Evolutionary conservation across 2,888 invertebrate species (phyloP).

Genomic region (Ceriagrion tenellum): DNA sequence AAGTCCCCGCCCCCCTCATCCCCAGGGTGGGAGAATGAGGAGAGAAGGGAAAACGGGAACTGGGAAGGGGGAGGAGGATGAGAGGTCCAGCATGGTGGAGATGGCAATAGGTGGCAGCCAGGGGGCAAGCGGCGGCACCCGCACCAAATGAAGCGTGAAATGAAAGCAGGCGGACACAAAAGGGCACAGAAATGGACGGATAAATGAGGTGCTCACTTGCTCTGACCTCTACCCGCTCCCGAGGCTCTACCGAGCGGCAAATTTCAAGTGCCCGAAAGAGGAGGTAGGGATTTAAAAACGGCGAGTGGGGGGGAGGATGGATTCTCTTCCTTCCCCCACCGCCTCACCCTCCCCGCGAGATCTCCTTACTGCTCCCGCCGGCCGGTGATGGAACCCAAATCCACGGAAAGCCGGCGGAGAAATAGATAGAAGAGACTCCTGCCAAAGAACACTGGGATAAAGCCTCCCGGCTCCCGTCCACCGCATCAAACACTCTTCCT

Average conservation of each 20-base stretch:
- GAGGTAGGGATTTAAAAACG: not conserved
- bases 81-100: not conserved
- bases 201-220: constrained; percentile 65
- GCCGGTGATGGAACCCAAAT: not conserved
- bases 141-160: constrained; percentile 54
- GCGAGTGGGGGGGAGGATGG: not conserved
- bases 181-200: constrained; percentile 32
- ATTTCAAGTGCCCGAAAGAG: constrained; percentile 9
- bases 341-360: not conserved
- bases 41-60: not conserved
- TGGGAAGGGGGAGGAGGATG: not conserved
- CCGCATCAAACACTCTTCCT: not conserved
- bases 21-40: no score
- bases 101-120: not conserved
- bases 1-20: no score
- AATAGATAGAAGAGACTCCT: not conserved
- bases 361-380: not conserved
- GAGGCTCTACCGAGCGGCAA: constrained; percentile 18
- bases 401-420: not conserved
- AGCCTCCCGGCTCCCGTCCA: not conserved
- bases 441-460: not conserved
- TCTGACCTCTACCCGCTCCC: not conserved
- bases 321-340: not conserved
- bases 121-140: not conserved
- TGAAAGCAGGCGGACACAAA: constrained; percentile 46